Percentiles rank a stretch among this genome's conserved stretches.
These are phyloP conservation scores for Cetonia aurata DNA, from an alignment of 2,888 invertebrate genomes.

Conservation along the genomic window DNA sequence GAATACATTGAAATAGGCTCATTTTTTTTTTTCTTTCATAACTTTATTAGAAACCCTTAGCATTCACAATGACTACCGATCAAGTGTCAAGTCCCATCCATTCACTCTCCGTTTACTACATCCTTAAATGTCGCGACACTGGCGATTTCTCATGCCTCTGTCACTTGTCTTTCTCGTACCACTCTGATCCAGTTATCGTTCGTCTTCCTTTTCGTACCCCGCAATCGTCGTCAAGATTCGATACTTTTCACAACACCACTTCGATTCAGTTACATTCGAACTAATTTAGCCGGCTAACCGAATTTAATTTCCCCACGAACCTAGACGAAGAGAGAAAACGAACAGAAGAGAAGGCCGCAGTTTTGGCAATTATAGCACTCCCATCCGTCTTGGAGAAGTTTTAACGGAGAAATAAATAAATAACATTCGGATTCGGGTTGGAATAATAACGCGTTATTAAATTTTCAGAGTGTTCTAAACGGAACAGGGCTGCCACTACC, in stretches of 20 bases:
- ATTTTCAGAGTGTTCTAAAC: slow-evolving; percentile 56
- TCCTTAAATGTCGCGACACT: slow-evolving; percentile 36
- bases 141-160: background rate
- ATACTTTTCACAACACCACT: slow-evolving; percentile 50
- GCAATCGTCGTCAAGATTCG: slow-evolving; percentile 8
- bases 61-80: slow-evolving; percentile 58
- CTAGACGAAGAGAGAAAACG: background rate
- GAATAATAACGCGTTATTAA: slow-evolving; percentile 64
- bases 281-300: slow-evolving; percentile 63
- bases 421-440: slow-evolving; percentile 62
- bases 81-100: slow-evolving; percentile 61
- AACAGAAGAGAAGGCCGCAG: slow-evolving; percentile 52
- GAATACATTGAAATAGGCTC: no score
- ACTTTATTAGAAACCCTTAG: slow-evolving; percentile 5
- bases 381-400: slow-evolving; percentile 52
- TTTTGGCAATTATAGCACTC: slow-evolving; percentile 50
- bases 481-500: background rate
- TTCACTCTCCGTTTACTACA: slow-evolving; percentile 55
- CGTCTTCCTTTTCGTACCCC: slow-evolving; percentile 1
- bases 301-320: slow-evolving; percentile 59
- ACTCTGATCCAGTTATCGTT: slow-evolving; percentile 2
- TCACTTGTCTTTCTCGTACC: slow-evolving; percentile 17
- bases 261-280: slow-evolving; percentile 58
- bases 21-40: no score
- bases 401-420: slow-evolving; percentile 63